These are phyloP conservation scores for Micrastur ruficollis DNA, from an alignment of 2,797 vertebrate genomes.

Conservation along the genomic window DNA sequence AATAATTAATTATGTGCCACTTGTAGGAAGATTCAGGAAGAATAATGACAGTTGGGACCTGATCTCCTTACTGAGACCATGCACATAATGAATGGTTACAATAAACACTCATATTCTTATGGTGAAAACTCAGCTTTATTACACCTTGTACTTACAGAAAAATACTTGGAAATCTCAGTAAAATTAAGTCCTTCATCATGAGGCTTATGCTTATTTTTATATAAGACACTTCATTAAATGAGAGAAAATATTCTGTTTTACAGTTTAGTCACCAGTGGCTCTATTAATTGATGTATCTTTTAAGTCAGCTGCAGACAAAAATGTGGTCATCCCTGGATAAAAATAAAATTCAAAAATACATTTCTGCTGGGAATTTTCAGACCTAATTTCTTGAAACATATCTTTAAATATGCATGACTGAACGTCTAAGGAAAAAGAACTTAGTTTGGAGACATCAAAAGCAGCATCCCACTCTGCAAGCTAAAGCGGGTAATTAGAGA, in stretches of 20 bases:
- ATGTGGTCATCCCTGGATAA: constrained; percentile 20
- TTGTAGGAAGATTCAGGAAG: neutral
- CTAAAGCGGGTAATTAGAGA: neutral
- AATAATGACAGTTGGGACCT: neutral
- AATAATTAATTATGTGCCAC: neutral
- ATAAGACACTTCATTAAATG: neutral
- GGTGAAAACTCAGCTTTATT: neutral
- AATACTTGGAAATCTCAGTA: neutral
- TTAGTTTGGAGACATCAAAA: constrained; percentile 8
- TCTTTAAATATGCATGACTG: constrained; percentile 45
- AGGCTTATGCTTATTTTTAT: constrained; percentile 1
- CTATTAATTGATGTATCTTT: constrained; percentile 15
- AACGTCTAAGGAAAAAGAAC: neutral
- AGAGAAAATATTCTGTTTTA: neutral
- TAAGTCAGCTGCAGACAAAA: neutral
- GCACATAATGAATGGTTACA: neutral
- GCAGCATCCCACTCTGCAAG: neutral
- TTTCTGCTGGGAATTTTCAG: constrained; percentile 43
- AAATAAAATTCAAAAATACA: constrained; percentile 3
- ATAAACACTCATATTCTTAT: neutral
- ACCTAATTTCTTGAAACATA: constrained; percentile 15
- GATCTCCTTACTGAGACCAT: neutral
- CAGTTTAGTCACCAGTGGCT: neutral
- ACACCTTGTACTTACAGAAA: neutral
- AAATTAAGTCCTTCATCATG: neutral